Percentiles rank a stretch among this genome's conserved stretches.
Evolutionary conservation across 2,797 vertebrate species (phyloP).

Genomic region (Silurus aristotelis): DNA sequence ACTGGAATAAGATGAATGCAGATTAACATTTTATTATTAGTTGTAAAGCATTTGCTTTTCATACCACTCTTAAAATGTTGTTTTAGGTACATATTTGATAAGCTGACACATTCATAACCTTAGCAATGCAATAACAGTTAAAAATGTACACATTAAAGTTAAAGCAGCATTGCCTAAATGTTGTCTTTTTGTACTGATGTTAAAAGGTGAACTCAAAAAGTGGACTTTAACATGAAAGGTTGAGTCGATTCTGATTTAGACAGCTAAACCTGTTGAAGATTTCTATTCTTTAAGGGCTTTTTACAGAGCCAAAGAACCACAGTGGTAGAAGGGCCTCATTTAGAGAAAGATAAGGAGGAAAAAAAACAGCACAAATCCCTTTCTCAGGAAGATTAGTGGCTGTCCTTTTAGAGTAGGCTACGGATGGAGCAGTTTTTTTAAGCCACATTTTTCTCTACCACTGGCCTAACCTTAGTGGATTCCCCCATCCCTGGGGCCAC

Average conservation of each 20-base stretch:
- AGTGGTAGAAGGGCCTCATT: conserved; percentile 74
- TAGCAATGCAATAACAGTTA: background rate
- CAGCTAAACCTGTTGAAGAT: conserved; percentile 62
- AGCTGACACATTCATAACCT: background rate
- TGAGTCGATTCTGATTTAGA: conserved; percentile 58
- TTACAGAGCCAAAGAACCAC: conserved; percentile 63
- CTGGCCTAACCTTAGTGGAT: conserved; percentile 68
- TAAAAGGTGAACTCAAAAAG: background rate
- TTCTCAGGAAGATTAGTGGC: conserved; percentile 84
- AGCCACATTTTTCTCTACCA: conserved; percentile 79
- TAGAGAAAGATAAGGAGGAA: conserved; percentile 68
- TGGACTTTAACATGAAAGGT: conserved; percentile 24
- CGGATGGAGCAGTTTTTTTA: conserved; percentile 67
- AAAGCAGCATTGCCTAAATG: background rate
- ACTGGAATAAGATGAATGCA: background rate
- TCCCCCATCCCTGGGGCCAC: conserved; percentile 48
- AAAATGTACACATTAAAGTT: background rate
- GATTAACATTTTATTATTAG: conserved; percentile 8
- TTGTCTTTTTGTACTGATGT: background rate
- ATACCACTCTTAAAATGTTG: background rate
- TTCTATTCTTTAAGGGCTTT: conserved; percentile 49
- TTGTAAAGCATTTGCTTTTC: background rate
- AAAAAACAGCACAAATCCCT: conserved; percentile 64
- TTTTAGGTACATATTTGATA: background rate
- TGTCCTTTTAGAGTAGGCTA: conserved; percentile 72